phyloP scores from a whole-genome alignment of 2,113 vertebrate genomes.

The Onychorhynchus coronatus region DNA sequence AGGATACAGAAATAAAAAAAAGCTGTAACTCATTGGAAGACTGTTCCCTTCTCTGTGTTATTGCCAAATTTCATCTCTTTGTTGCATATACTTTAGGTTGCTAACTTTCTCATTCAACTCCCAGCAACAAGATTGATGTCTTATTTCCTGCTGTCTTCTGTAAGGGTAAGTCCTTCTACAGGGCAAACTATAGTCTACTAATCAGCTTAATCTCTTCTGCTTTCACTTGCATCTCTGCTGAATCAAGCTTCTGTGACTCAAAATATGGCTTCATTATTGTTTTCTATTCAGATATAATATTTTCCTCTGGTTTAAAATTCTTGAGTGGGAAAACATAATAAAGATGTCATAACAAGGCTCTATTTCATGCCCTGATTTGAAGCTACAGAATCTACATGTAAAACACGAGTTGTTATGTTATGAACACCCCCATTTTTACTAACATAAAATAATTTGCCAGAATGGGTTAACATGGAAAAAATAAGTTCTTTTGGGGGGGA shows the following conservation, averaged over 20 bases:
- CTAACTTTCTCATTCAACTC: background rate
- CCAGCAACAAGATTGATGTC: background rate
- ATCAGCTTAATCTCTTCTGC: background rate
- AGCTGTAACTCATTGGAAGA: background rate
- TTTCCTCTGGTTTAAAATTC: background rate
- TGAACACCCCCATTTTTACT: background rate
- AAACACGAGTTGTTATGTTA: background rate
- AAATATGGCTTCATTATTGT: background rate
- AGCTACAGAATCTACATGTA: background rate
- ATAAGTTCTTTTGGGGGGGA: background rate
- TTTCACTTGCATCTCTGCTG: background rate
- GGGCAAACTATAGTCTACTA: background rate
- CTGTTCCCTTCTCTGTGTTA: background rate
- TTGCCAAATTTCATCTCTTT: background rate
- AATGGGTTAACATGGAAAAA: background rate
- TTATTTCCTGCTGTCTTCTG: background rate
- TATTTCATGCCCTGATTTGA: background rate
- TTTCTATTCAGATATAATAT: background rate
- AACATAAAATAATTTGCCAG: conserved; percentile 40
- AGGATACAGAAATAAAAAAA: no score
- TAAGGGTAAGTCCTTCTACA: background rate
- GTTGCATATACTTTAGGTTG: background rate
- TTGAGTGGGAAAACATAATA: conserved; percentile 7
- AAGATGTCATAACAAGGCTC: background rate
- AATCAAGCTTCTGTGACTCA: background rate